These are phyloP conservation scores for Orchesellides sinensis DNA, from an alignment of 2,888 invertebrate species.

Conservation along the genomic window DNA sequence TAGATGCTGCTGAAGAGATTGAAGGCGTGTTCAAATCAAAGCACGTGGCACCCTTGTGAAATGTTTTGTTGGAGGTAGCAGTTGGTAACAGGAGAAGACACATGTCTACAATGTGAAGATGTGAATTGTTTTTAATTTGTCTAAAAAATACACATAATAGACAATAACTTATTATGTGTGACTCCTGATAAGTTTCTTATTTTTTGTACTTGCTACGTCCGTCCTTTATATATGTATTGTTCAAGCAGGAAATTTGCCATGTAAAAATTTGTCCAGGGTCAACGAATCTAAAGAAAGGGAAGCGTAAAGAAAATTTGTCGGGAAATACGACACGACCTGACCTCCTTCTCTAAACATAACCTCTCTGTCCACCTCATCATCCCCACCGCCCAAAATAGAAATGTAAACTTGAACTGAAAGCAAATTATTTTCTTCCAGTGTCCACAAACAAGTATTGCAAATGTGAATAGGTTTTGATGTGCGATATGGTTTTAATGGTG, in stretches of 20 bases:
- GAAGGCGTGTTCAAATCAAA: background rate
- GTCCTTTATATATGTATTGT: slow-evolving; percentile 18
- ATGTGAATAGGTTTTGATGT: no score
- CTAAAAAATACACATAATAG: background rate
- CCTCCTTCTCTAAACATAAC: no score
- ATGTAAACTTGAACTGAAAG: no score
- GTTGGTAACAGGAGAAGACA: no score
- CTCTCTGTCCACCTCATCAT: slow-evolving; percentile 33
- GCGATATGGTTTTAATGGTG: no score
- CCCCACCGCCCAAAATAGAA: no score
- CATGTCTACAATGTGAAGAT: no score
- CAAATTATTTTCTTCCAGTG: no score
- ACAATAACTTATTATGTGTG: background rate
- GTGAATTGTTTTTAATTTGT: background rate
- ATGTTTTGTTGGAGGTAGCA: no score
- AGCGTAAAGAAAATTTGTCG: no score
- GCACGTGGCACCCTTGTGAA: background rate
- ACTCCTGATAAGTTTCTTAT: background rate
- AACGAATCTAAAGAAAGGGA: background rate
- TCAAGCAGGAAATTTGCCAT: background rate
- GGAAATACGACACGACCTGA: slow-evolving; percentile 21
- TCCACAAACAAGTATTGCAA: no score
- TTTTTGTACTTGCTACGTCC: slow-evolving; percentile 18
- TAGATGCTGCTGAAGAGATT: no score
- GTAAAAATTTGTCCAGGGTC: slow-evolving; percentile 39